Base-by-base conservation (phyloP, 2,113 vertebrate genomes). In the Heterochromis multidens region DNA sequence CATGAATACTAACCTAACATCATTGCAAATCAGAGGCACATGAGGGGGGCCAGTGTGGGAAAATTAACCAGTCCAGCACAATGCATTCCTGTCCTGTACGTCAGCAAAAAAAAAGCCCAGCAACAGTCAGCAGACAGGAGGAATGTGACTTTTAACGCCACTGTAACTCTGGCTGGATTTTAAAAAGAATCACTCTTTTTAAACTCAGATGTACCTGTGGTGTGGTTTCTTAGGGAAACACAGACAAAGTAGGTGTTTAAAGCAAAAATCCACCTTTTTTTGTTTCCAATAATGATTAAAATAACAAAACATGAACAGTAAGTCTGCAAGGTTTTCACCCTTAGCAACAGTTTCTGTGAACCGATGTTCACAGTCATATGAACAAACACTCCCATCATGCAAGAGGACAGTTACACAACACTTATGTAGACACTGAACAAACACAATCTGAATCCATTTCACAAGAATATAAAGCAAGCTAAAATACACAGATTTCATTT, bases 131-230 rank as follows among this genome's bases (percentile, higher is more conserved):
- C 81, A 89, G 83, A 37, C 19, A 35, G 19, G n/a, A 77, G 82
- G 89, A 92, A 87, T 94, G 89, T 91, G 92, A 91, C 95, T 93
- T 95, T 93, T 84, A 91, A 91, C 63, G 49, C 76, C 59, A 79
- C 76, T 63, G 49, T 83, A 79, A 84, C 70, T 84, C 82, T 59
- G 29, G n/a, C 33, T 81, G 29, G 85, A 82, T 88, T 78, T 80
- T 59, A 65, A 37, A 58, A 16, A 81, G 58, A 82, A 70, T 27
- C 74, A 46, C 19, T n/a, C 16, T 10, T 29, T 88, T 76, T 43
- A 72, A 70, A 60, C 58, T 80, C 33, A 19, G n/a, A 79, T 70
- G 23, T 40, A 21, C 56, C 7, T 43, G 29, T 4, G 23, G 12
- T 23, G 2, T 74, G 2, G 49, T 14, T 87, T 1, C 46, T 74